Evolutionary conservation across 2,797 vertebrate species (phyloP), one percentile per base, ranked within the genome.

Genomic region (Clarias pachynema): DNA sequence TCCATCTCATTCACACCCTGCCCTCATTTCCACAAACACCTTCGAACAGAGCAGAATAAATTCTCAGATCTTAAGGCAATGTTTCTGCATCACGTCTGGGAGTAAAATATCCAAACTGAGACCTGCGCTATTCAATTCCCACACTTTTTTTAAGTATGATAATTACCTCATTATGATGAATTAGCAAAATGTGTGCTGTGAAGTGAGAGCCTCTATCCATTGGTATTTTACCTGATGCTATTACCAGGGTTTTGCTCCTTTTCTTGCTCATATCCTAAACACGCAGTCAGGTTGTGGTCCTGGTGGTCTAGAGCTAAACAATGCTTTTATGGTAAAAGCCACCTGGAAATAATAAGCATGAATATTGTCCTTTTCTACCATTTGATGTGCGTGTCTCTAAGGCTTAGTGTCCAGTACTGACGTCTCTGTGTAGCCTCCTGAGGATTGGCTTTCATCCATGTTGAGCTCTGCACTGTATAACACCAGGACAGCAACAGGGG

Each of bases 121-220:
- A 49, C 12, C 70, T n/a, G 73, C 24, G 5, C 37, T 73, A 80
- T 84, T 86, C 68, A 73, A 59, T 66, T 62, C 68, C 66, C 82
- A 80, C 57, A 57, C 18, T 63, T 73, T 83, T 74, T 9, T 44
- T 8, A 40, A 44, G 10, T 37, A 37, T 37, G 44, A 84, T 86
- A 80, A 79, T 86, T 84, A 86, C 86, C 77, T 79, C 75, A 86
- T 86, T 84, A 86, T 49, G 75, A 86, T 59, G 34, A 80, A 84
- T 86, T 86, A 86, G 7, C 75, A 74, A 66, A 37, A 56, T 29
- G 66, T 62, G 66, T 73, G 81, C 59, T 65, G 37, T 24, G 7
- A 31, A 73, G 74, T 4, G 14, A 49, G 40, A 37, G 31, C 34
- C 53, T 70, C 6, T 34, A 62, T 82, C 62, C 72, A 60, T 79